These are phyloP conservation scores for Drosophila cracens DNA, from an alignment of 2,888 invertebrate genomes.

Conservation along the genomic window DNA sequence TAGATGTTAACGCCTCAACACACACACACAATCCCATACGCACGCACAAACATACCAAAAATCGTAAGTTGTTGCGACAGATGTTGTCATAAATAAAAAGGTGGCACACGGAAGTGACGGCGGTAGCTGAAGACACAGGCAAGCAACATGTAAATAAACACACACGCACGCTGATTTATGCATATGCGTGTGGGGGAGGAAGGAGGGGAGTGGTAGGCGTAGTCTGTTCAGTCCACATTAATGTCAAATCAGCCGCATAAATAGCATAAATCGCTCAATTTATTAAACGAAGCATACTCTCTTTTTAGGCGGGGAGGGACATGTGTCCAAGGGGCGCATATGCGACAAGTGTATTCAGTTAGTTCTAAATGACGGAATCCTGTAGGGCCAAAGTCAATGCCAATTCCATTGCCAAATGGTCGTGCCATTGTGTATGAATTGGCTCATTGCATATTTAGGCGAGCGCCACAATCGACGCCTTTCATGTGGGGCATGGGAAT, in stretches of 20 bases:
- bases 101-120: conserved; percentile 49
- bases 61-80: conserved; percentile 66
- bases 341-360: conserved; percentile 70
- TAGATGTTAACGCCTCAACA: conserved; percentile 70
- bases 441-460: conserved; percentile 47
- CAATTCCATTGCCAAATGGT: neutral
- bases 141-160: conserved; percentile 72
- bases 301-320: conserved; percentile 1
- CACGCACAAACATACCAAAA: conserved; percentile 13
- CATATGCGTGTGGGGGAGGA: conserved; percentile 24
- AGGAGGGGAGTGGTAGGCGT: conserved; percentile 7
- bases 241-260: conserved; percentile 83
- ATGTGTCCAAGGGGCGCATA: conserved; percentile 43
- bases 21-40: conserved; percentile 32
- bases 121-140: conserved; percentile 17
- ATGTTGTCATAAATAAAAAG: conserved; percentile 81
- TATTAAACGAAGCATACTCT: conserved; percentile 74
- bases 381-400: conserved; percentile 4
- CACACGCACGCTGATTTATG: conserved; percentile 55
- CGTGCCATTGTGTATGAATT: conserved; percentile 37
- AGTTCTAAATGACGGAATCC: conserved; percentile 71
- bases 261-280: conserved; percentile 81
- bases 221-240: conserved; percentile 82
- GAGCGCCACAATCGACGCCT: conserved; percentile 49
- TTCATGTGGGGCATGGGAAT: conserved; percentile 18